Evolutionary conservation across 2,888 invertebrate species (phyloP), one percentile per base, ranked within the genome.

Genomic region (Syrista parreyssii): DNA sequence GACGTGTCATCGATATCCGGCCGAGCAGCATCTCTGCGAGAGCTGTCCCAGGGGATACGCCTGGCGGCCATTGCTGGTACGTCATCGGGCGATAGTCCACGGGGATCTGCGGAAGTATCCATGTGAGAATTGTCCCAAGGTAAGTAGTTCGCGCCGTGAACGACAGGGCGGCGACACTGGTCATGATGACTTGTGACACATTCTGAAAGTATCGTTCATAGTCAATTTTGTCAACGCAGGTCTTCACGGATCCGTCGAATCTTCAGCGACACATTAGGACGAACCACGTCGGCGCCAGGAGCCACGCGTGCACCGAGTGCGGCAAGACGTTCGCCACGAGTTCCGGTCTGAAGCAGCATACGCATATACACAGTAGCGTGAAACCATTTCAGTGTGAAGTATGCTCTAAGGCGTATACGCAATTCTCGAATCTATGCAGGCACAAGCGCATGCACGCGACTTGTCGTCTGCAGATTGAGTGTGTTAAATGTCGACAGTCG

Each of bases 361-460:
- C 98, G 55, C 99, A 99, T 93, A 99, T 99, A 88, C 99, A 99
- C 94, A 98, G 98, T 89, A 98, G 97, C 89, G 96, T 98, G 84
- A 99, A 99, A 92, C 99, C 99, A 4, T 99, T 99, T 93, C 96
- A 96, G 94, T 98, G 98, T 92, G 97, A 97, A 91, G 97, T 98
- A 84, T 99, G 99, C 93, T 96, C 96, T 90, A 99, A 99, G 94
- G 96, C 98, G 12, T 99, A 99, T 93, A 99, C 99, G 4, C 99
- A 99, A 93, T 99, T 99, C 92, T 99, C 99, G 68, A 99, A 99
- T 92, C 94, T 99, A 89, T 99, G 99, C 91, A 96, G 99, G n/a
- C 99, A 99, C 93, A 98, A 98, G 91, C 97, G 99, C 79, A 99
- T 99, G 98, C 99, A 99, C 93, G 96, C 96, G 77, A 97, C 97